These are phyloP conservation scores for Octomys mimax DNA, from an alignment of 2,797 vertebrate genomes.

Conservation along the genomic window DNA sequence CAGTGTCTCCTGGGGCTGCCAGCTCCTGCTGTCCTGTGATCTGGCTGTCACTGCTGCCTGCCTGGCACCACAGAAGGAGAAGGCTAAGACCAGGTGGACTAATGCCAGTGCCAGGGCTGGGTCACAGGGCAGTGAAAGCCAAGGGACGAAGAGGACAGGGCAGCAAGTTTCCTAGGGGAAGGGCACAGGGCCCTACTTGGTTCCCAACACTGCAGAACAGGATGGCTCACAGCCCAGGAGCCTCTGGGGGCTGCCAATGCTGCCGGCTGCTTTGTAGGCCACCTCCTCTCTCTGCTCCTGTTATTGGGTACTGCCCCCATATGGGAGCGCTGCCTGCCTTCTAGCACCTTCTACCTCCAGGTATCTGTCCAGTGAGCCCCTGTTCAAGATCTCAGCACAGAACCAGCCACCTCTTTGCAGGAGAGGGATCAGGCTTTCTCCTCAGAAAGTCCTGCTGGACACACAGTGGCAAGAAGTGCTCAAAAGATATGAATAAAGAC, in stretches of 20 bases:
- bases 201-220: constrained; percentile 15
- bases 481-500: neutral
- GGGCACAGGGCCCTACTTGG: neutral
- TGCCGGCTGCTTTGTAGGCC: neutral
- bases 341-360: neutral
- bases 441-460: constrained; percentile 19
- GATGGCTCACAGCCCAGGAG: neutral
- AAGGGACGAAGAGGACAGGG: constrained; percentile 17
- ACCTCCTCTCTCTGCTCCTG: constrained; percentile 49
- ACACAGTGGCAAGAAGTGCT: neutral
- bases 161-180: constrained; percentile 53
- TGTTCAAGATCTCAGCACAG: neutral
- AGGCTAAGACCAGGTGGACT: constrained; percentile 53
- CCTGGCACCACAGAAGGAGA: constrained; percentile 60
- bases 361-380: constrained; percentile 6
- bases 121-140: constrained; percentile 17
- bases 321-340: neutral
- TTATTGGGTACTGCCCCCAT: neutral
- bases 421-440: constrained; percentile 22
- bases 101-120: constrained; percentile 23
- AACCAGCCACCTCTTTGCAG: neutral
- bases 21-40: constrained; percentile 75
- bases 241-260: neutral
- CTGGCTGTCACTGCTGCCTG: constrained; percentile 64
- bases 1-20: constrained; percentile 65